Evolutionary conservation across 2,888 invertebrate genomes (phyloP), one percentile per base, ranked within the genome.

Genomic region (Acleris emargana): DNA sequence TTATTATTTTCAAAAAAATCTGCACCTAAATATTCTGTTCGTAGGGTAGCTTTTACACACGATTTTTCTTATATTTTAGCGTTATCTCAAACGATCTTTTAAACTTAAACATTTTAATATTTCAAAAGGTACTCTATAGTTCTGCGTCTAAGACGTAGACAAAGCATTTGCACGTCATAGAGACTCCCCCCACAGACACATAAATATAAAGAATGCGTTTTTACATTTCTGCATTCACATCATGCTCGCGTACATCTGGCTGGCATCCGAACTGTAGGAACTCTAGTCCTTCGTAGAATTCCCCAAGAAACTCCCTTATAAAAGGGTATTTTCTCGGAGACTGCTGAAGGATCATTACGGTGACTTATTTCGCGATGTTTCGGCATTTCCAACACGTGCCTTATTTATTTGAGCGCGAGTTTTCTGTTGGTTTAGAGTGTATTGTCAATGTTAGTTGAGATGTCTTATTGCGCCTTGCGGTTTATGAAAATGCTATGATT

Each of bases 311-410:
- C 52, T 60, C 64, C 49, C 20, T 61, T 66, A 61, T 66, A 60
- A 60, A 66, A 66, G 45, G 60, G 60, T 55, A 52, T 61, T 61
- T 68, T 54, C 58, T 67, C 63, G 67, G 64, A 66, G 64, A 57
- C 58, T 68, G 63, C 66, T 47, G 60, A 28, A 50, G 64, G 52
- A 62, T 60, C 62, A 58, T 61, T 61, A 58, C 38, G 54, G 54
- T 60, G 67, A 58, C 54, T 58, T 61, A 66, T 67, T 55, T 67
- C 67, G 59, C 49, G 58, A 66, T 58, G 61, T 68, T 61, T 64
- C 61, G 55, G 60, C 64, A 50, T 60, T 59, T 62, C 18, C 68
- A 71, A 70, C 76, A 75, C 73, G 80, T 81, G 81, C 18, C 17
- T 54, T 55, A 50, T 64, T 60, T 55, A 50, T 13, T 18, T 16